Evolutionary conservation across 2,113 vertebrate genomes (phyloP), one percentile per base, ranked within the genome.

Genomic region (Catharus bicknelli): DNA sequence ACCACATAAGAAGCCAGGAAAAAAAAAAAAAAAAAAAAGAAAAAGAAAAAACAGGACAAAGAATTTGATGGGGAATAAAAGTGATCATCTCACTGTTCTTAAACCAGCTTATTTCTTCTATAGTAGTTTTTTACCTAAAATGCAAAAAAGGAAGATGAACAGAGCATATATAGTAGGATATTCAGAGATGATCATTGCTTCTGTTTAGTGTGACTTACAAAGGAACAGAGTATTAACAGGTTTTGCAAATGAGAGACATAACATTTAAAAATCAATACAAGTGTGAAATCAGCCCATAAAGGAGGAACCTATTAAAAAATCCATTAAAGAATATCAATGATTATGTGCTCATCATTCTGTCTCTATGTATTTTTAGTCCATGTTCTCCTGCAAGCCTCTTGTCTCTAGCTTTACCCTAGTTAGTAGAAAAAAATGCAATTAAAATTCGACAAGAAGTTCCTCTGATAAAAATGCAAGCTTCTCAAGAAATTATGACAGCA

Each of bases 341-440:
- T 47, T 23, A 75, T 7, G 7, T 57, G 42, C 89, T 94, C 96
- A 96, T 96, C 34, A 0, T 94, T 90, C 30, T 82, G 59, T 94
- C 96, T 78, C 80, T 69, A 3, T 32, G 40, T 55, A 97, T 97
- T 80, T 97, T 97, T 57, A 69, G 83, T 55, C 94, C 94, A 13
- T 1, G 3, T 50, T 94, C 64, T 89, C 96, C 96, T 62, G 68
- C 34, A 70, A 47, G 26, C 10, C 94, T 94, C 12, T 81, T 40
- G 29, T 96, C 86, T 43, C 90, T 96, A 63, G 3, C 18, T 75
- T 94, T 90, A 81, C 96, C 94, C 90, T 96, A 79, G 57, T 83
- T 48, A 81, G 73, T 36, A 43, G 79, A 30, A 73, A 45, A 95
- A 89, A 67, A 76, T 5, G 26, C 11, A 86, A 81, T 57, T 64